A percentile compares a stretch with the other conserved stretches of the same genome.
Evolutionary conservation across 1,140 invertebrate species (phyloP).

Genomic region (Ladona fulva): DNA sequence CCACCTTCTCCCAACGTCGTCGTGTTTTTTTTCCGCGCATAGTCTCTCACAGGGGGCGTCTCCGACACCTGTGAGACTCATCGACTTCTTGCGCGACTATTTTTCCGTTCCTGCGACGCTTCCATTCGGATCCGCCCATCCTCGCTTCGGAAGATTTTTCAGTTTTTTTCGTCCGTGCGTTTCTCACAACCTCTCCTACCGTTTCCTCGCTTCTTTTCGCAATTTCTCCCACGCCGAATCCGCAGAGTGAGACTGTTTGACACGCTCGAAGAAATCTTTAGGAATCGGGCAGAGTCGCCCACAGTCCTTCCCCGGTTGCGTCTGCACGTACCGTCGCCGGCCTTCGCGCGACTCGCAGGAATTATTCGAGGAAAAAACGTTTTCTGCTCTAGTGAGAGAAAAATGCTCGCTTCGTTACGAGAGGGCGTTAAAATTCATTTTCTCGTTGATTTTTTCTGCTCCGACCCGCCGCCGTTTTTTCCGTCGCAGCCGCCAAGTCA

Average conservation of each 20-base stretch:
- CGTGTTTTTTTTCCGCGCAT: neutral
- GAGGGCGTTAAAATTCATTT: too few relatives aligned
- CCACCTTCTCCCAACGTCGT: neutral
- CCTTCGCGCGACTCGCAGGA: too few relatives aligned
- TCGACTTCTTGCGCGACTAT: neutral
- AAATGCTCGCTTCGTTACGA: too few relatives aligned
- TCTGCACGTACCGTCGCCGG: too few relatives aligned
- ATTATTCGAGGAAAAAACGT: too few relatives aligned
- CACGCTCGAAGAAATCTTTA: neutral
- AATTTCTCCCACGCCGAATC: neutral
- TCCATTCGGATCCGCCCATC: neutral
- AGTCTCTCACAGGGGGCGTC: neutral
- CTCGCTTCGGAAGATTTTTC: neutral
- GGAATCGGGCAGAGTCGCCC: neutral
- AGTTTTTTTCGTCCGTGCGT: neutral
- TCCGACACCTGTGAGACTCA: neutral
- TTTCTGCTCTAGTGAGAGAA: too few relatives aligned
- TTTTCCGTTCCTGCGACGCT: neutral
- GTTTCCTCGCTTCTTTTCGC: neutral
- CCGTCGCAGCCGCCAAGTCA: too few relatives aligned
- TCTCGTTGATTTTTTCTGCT: too few relatives aligned
- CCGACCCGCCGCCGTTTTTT: too few relatives aligned
- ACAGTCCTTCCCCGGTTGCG: neutral
- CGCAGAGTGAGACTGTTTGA: neutral
- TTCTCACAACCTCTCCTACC: neutral